A percentile compares a stretch with the other conserved stretches of the same genome.
phyloP scores from a whole-genome alignment of 2,888 invertebrate genomes.

The Melieria crassipennis region DNA sequence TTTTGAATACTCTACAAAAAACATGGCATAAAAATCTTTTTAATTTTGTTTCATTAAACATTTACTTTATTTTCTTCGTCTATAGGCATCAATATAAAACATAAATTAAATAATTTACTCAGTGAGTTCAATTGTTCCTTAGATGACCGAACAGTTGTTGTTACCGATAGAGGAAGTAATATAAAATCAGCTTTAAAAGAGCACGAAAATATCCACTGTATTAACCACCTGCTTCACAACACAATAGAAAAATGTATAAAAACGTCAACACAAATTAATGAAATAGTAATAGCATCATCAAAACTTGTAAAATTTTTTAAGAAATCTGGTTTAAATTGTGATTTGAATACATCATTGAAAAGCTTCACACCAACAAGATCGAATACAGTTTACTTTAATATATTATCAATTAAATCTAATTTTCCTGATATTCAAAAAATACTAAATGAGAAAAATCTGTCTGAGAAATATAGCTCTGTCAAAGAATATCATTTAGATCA shows the following conservation, averaged over 20 bases:
- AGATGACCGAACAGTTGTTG: slow-evolving; percentile 22
- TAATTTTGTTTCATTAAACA: slow-evolving; percentile 9
- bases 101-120: slow-evolving; percentile 29
- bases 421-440: slow-evolving; percentile 16
- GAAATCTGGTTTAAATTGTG: slow-evolving; percentile 30
- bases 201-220: slow-evolving; percentile 30
- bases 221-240: slow-evolving; percentile 31
- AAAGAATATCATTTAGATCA: slow-evolving; percentile 32
- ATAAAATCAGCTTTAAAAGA: slow-evolving; percentile 30
- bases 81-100: slow-evolving; percentile 28
- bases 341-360: slow-evolving; percentile 26
- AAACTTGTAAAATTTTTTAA: slow-evolving; percentile 31
- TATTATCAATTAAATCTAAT: slow-evolving; percentile 4
- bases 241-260: slow-evolving; percentile 28
- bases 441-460: slow-evolving; percentile 29
- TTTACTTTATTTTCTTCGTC: slow-evolving; percentile 3
- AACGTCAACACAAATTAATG: slow-evolving; percentile 14
- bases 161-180: slow-evolving; percentile 30
- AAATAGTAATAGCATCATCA: slow-evolving; percentile 10
- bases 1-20: too few species aligned
- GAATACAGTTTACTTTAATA: slow-evolving; percentile 20
- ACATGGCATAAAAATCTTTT: not conserved
- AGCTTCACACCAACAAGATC: slow-evolving; percentile 31
- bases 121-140: slow-evolving; percentile 32
- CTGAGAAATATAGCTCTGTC: slow-evolving; percentile 30